Evolutionary conservation across 2,113 vertebrate species (phyloP).

Genomic region (Pedionomus torquatus): DNA sequence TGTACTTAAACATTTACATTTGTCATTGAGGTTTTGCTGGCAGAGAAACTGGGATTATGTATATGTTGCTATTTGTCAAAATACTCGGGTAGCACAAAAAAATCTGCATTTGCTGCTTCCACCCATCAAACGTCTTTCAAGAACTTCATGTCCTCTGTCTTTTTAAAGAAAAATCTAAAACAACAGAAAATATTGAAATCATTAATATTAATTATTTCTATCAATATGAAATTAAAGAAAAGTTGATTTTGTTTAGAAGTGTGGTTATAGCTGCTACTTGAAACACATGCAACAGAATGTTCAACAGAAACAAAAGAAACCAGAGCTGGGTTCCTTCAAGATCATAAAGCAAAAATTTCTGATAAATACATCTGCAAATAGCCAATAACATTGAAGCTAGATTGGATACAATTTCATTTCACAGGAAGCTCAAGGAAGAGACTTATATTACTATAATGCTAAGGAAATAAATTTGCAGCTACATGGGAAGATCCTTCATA

Average conservation of each 20-base stretch:
- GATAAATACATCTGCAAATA: neutral
- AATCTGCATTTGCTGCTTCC: neutral
- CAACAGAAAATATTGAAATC: neutral
- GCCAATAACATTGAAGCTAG: neutral
- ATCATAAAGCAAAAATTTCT: neutral
- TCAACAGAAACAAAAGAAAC: neutral
- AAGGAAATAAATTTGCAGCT: neutral
- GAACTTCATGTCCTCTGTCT: accelerated
- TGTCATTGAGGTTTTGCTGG: neutral
- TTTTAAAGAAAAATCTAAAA: neutral
- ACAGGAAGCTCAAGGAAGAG: neutral
- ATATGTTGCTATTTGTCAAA: neutral
- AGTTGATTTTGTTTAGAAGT: neutral
- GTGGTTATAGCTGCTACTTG: neutral
- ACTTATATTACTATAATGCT: neutral
- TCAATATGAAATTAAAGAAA: neutral
- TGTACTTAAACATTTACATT: neutral
- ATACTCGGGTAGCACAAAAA: neutral
- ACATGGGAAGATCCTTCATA: neutral
- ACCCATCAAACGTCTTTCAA: neutral
- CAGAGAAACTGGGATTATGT: neutral
- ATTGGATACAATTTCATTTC: neutral
- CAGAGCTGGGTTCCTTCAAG: neutral
- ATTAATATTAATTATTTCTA: no score
- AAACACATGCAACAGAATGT: neutral